These are phyloP conservation scores for Drosophila basisetae DNA, from an alignment of 2,888 invertebrate genomes.

Conservation along the genomic window DNA sequence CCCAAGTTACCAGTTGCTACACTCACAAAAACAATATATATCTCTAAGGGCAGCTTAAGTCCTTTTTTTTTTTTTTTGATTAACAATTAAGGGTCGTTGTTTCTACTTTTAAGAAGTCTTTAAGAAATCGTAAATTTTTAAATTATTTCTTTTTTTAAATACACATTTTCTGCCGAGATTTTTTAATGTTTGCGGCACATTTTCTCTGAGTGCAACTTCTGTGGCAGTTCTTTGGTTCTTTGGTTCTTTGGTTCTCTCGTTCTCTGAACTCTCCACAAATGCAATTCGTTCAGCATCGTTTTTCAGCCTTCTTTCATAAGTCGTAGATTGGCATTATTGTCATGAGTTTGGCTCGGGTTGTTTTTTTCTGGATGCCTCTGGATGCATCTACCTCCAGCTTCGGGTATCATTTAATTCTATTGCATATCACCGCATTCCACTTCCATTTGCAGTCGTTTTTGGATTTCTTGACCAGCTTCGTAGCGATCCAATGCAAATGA, in stretches of 20 bases:
- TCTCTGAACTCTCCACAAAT: constrained; percentile 52
- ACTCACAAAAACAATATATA: background rate
- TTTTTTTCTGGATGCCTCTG: constrained; percentile 8
- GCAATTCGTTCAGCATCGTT: constrained; percentile 83
- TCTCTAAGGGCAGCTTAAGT: background rate
- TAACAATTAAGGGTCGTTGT: background rate
- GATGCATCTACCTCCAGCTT: background rate
- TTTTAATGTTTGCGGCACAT: background rate
- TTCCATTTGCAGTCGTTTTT: constrained; percentile 39
- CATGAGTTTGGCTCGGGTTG: constrained; percentile 57
- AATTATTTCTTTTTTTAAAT: background rate
- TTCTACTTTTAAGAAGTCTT: background rate
- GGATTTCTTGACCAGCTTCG: constrained; percentile 18
- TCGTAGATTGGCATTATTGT: constrained; percentile 85
- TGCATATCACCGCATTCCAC: constrained; percentile 64
- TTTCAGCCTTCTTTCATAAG: constrained; percentile 78
- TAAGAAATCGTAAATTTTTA: background rate
- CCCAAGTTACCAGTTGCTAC: constrained; percentile 4
- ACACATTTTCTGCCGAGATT: background rate
- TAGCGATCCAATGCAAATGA: constrained; percentile 63
- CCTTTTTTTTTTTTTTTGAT: background rate
- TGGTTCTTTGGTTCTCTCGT: constrained; percentile 4
- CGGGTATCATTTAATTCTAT: constrained; percentile 70
- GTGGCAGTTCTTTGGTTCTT: constrained; percentile 5
- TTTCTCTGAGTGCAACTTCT: constrained; percentile 10